phyloP scores from a whole-genome alignment of 1,140 invertebrate species.

The Mizuhopecten yessoensis region DNA sequence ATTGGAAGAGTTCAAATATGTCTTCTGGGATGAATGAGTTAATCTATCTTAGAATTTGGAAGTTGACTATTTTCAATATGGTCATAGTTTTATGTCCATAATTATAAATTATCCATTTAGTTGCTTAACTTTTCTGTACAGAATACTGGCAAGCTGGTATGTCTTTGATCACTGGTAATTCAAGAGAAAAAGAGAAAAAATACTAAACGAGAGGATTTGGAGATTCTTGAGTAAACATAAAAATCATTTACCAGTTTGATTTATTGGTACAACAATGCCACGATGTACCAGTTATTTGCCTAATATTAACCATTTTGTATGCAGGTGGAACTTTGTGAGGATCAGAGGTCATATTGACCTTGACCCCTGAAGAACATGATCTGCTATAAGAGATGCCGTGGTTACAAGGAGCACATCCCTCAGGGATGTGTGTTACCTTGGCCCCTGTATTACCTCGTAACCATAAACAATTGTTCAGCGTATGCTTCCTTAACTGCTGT shows the following conservation, averaged over 20 bases:
- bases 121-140: too few relatives aligned
- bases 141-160: background rate
- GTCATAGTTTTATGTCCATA: too few relatives aligned
- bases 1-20: too few relatives aligned
- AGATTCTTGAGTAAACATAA: background rate
- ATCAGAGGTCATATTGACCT: background rate
- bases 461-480: background rate
- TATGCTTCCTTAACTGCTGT: background rate
- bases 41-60: too few relatives aligned
- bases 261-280: background rate
- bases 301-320: background rate
- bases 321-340: constrained; percentile 7
- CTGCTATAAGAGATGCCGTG: background rate
- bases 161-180: background rate
- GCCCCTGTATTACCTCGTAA: background rate
- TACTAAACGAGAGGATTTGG: background rate
- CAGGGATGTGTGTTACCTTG: background rate
- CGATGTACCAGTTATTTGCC: background rate
- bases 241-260: background rate
- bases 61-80: too few relatives aligned
- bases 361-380: background rate
- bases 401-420: background rate
- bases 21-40: too few relatives aligned
- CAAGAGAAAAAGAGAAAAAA: background rate
- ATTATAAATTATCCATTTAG: too few relatives aligned